A percentile compares a stretch with the other conserved stretches of the same genome.
Evolutionary conservation across 2,113 vertebrate species (phyloP).

Genomic region (Azemiops feae): DNA sequence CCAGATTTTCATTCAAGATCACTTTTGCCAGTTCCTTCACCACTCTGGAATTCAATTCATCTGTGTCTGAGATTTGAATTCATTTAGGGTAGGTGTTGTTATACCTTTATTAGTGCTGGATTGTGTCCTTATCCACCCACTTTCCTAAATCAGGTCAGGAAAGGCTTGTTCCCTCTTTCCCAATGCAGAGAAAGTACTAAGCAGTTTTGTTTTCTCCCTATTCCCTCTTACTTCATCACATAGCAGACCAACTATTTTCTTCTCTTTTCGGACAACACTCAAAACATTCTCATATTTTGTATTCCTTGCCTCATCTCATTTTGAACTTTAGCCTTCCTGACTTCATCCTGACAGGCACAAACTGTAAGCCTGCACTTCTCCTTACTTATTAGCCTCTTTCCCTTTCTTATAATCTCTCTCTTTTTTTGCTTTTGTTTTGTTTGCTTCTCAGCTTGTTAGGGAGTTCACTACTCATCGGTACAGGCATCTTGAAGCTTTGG

Average conservation of each 20-base stretch:
- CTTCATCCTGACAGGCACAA: neutral
- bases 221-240: neutral
- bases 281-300: neutral
- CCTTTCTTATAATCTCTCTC: neutral
- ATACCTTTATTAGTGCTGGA: neutral
- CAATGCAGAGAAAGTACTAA: neutral
- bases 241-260: neutral
- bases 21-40: neutral
- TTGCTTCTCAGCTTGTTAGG: neutral
- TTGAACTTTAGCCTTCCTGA: neutral
- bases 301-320: neutral
- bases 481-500: neutral
- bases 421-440: neutral
- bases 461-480: neutral
- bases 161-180: neutral
- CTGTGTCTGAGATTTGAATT: neutral
- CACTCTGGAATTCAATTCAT: neutral
- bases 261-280: neutral
- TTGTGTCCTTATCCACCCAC: neutral
- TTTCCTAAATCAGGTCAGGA: neutral
- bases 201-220: neutral
- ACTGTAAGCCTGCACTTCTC: neutral
- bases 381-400: neutral
- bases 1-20: neutral
- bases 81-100: neutral